These are phyloP conservation scores for Oryctes rhinoceros DNA, from an alignment of 1,140 invertebrate species.

Conservation along the genomic window DNA sequence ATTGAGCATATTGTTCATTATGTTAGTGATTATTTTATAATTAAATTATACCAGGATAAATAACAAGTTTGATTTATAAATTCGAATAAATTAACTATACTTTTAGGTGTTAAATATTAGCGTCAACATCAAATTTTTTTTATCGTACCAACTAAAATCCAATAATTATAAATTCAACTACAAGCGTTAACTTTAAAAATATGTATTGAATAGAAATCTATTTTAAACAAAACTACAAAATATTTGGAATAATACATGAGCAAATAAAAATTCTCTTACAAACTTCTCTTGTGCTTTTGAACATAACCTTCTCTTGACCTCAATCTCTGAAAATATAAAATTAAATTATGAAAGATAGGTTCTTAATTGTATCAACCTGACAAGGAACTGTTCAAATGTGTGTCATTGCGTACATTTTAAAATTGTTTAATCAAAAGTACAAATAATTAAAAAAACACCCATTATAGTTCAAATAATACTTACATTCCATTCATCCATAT, in stretches of 20 bases:
- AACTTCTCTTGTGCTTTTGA: conserved; percentile 22
- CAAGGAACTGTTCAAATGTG: too few species aligned
- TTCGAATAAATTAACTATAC: not conserved
- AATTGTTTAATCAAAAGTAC: too few species aligned
- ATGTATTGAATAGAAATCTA: not conserved
- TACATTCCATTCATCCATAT: too few species aligned
- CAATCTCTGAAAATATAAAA: conserved; percentile 53
- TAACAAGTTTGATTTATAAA: not conserved
- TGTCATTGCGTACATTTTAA: too few species aligned
- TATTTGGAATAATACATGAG: not conserved
- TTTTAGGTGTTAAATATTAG: not conserved
- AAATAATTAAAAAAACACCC: too few species aligned
- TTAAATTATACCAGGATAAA: conserved; percentile 1
- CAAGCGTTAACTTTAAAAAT: too few species aligned
- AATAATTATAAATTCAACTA: too few species aligned
- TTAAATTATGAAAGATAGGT: not conserved
- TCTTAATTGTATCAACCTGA: too few species aligned
- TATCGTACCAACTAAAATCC: too few species aligned
- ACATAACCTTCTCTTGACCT: conserved; percentile 22
- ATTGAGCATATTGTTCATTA: conserved; percentile 32
- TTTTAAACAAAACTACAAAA: conserved; percentile 2
- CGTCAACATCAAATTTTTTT: not conserved
- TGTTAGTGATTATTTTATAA: conserved; percentile 18
- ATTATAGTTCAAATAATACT: too few species aligned
- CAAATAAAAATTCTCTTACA: not conserved